Conservation (phyloP, 1,140 invertebrate genomes). For the Drosophila ercepeae region DNA sequence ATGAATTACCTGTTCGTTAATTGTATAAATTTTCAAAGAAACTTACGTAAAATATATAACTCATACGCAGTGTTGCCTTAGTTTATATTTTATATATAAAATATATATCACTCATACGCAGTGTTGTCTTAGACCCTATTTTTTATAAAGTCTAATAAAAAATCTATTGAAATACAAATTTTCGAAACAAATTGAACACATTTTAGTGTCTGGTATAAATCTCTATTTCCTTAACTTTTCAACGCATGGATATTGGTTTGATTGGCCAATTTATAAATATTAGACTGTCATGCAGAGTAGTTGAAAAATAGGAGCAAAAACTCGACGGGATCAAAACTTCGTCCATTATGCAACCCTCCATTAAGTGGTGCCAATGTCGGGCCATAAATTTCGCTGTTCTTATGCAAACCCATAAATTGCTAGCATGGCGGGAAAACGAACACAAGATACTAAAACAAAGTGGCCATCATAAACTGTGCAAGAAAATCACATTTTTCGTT, state of each 20-base stretch:
- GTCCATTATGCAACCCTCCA: background rate
- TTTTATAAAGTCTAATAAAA: background rate
- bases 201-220: background rate
- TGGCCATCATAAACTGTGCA: conserved; percentile 49
- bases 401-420: conserved; percentile 68
- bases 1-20: no score
- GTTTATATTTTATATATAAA: no score
- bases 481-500: conserved; percentile 68
- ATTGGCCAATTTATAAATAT: background rate
- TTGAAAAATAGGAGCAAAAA: background rate
- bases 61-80: no score
- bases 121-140: background rate
- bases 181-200: no score
- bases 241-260: background rate
- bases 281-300: background rate
- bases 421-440: conserved; percentile 2
- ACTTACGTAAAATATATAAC: no score
- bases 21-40: no score
- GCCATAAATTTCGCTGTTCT: conserved; percentile 62
- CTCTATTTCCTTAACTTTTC: background rate
- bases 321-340: background rate
- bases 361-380: conserved; percentile 43
- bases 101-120: background rate
- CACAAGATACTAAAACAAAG: conserved; percentile 23
- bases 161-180: no score